Percentiles rank a stretch among this genome's conserved stretches.
Conservation (phyloP, 2,113 vertebrate genomes). For the Candoia aspera region DNA sequence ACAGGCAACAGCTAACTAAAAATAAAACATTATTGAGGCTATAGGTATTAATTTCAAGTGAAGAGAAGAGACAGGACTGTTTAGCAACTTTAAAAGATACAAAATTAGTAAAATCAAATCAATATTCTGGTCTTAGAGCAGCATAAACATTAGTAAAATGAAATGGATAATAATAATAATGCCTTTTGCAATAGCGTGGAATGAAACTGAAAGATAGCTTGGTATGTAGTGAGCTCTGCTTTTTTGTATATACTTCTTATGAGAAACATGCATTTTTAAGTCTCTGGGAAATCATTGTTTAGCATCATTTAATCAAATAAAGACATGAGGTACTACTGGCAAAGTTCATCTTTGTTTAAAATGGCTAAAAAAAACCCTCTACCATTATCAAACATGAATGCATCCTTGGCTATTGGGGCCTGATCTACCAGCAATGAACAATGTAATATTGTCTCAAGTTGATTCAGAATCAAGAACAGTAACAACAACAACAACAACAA, state of each 20-base stretch:
- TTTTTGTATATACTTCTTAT: constrained; percentile 70
- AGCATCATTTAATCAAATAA: constrained; percentile 75
- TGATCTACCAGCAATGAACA: constrained; percentile 34
- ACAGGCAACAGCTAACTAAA: constrained; percentile 66
- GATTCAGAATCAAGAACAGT: neutral
- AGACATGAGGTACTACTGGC: constrained; percentile 71
- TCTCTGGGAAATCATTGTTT: constrained; percentile 77
- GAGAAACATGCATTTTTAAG: constrained; percentile 76
- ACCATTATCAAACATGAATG: constrained; percentile 57
- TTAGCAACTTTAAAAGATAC: constrained; percentile 24
- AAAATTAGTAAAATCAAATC: constrained; percentile 15
- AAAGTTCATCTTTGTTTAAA: constrained; percentile 70
- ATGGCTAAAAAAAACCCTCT: too few species aligned
- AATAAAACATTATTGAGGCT: constrained; percentile 44
- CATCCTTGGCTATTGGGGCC: constrained; percentile 47
- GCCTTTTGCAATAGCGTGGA: constrained; percentile 4
- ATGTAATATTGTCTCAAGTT: neutral
- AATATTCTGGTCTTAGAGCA: neutral
- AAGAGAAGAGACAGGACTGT: constrained; percentile 18
- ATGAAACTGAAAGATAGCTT: constrained; percentile 52
- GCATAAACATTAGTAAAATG: neutral
- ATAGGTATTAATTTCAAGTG: constrained; percentile 50
- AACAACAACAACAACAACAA: too few species aligned
- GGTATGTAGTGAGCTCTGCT: constrained; percentile 51
- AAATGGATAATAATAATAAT: neutral